Evolutionary conservation across 2,113 vertebrate genomes (phyloP).

Genomic region (Mobula birostris): DNA sequence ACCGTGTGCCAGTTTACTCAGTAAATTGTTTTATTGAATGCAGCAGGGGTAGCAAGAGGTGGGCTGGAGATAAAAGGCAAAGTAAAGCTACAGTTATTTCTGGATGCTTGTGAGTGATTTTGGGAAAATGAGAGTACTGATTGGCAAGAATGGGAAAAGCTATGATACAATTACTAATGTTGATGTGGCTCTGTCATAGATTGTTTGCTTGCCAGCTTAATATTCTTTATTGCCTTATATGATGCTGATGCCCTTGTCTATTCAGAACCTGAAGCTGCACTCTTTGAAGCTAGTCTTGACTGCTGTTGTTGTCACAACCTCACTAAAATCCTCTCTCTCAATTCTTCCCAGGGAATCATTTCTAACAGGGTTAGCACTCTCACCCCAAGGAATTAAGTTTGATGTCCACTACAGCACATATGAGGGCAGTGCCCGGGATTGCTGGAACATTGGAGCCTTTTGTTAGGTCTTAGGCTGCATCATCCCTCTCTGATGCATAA

Average conservation of each 20-base stretch:
- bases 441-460: neutral
- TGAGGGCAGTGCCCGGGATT: neutral
- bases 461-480: too few relatives aligned
- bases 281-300: neutral
- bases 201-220: neutral
- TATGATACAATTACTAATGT: slow-evolving; percentile 7
- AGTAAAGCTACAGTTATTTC: neutral
- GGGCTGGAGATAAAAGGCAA: neutral
- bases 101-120: neutral
- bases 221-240: neutral
- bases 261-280: neutral
- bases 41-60: neutral
- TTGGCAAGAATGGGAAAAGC: neutral
- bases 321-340: neutral
- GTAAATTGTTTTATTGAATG: neutral
- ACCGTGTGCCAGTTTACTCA: neutral
- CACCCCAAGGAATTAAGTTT: neutral
- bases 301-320: neutral
- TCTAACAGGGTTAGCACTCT: neutral
- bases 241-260: neutral
- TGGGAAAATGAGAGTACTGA: neutral
- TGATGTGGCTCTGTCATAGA: neutral
- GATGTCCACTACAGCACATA: neutral
- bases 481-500: too few relatives aligned
- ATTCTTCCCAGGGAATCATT: neutral